These are phyloP conservation scores for Enteromius mattozi DNA, from an alignment of 2,797 vertebrate species.

Conservation along the genomic window DNA sequence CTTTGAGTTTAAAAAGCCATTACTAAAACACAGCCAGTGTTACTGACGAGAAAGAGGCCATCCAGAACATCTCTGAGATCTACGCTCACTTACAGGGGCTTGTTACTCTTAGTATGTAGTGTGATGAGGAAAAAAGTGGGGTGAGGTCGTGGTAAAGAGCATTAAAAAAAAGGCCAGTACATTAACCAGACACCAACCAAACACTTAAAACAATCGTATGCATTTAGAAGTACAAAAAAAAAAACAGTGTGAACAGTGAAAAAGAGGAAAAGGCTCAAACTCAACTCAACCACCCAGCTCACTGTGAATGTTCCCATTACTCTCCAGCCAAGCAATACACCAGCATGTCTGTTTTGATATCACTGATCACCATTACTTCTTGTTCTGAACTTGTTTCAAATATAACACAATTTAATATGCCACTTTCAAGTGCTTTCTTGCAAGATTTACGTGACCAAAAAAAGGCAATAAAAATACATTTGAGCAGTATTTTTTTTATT, in stretches of 20 bases:
- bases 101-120: slow-evolving; percentile 23
- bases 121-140: slow-evolving; percentile 3
- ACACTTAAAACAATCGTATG: slow-evolving; percentile 34
- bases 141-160: neutral
- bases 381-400: slow-evolving; percentile 62
- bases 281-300: slow-evolving; percentile 20
- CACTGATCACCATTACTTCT: slow-evolving; percentile 61
- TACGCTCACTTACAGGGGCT: slow-evolving; percentile 35
- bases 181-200: slow-evolving; percentile 38
- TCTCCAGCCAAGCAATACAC: slow-evolving; percentile 60
- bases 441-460: slow-evolving; percentile 61
- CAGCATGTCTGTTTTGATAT: slow-evolving; percentile 61
- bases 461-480: slow-evolving; percentile 77
- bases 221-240: slow-evolving; percentile 33
- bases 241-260: slow-evolving; percentile 32
- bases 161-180: slow-evolving; percentile 23
- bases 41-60: slow-evolving; percentile 64
- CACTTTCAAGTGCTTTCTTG: slow-evolving; percentile 63
- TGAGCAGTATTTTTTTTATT: slow-evolving; percentile 81
- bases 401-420: slow-evolving; percentile 59
- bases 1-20: slow-evolving; percentile 78
- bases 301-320: slow-evolving; percentile 59
- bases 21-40: slow-evolving; percentile 70
- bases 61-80: slow-evolving; percentile 67
- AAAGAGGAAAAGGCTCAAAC: slow-evolving; percentile 36